A percentile compares a stretch with the other conserved stretches of the same genome.
Evolutionary conservation across 2,888 invertebrate genomes (phyloP).

Genomic region (Strigamia crassipes): DNA sequence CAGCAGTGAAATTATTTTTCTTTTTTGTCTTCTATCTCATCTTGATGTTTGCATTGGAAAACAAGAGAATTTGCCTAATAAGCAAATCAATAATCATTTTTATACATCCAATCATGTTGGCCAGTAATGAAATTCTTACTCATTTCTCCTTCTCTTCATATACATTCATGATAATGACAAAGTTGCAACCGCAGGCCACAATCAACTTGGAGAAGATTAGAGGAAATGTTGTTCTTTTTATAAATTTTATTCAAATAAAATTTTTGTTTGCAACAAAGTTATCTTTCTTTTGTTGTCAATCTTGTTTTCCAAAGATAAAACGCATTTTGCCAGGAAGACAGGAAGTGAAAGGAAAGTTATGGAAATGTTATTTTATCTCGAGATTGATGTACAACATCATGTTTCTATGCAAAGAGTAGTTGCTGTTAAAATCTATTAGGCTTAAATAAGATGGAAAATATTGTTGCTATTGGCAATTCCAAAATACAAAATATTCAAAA

Average conservation of each 20-base stretch:
- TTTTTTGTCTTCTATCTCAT: not conserved
- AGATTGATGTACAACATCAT: too few relatives aligned
- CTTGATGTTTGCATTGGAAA: slow-evolving; percentile 10
- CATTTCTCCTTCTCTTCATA: not conserved
- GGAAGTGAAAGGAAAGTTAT: not conserved
- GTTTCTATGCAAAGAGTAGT: too few relatives aligned
- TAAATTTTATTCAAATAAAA: not conserved
- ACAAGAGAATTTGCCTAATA: slow-evolving; percentile 2
- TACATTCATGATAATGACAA: not conserved
- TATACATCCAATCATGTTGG: slow-evolving; percentile 1
- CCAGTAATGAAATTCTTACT: not conserved
- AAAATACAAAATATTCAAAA: too few relatives aligned
- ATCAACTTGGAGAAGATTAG: not conserved
- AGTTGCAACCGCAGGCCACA: not conserved
- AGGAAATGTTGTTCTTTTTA: not conserved
- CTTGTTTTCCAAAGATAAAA: not conserved
- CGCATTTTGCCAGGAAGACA: not conserved
- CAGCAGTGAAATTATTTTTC: not conserved
- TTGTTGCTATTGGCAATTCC: too few relatives aligned
- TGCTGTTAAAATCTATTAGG: too few relatives aligned
- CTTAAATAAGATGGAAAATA: too few relatives aligned
- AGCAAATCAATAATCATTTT: slow-evolving; percentile 3
- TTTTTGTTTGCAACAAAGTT: not conserved
- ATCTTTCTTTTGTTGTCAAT: not conserved
- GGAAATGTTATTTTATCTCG: too few relatives aligned